These are phyloP conservation scores for Limnephilus lunatus DNA, from an alignment of 2,888 invertebrate genomes.

Conservation along the genomic window DNA sequence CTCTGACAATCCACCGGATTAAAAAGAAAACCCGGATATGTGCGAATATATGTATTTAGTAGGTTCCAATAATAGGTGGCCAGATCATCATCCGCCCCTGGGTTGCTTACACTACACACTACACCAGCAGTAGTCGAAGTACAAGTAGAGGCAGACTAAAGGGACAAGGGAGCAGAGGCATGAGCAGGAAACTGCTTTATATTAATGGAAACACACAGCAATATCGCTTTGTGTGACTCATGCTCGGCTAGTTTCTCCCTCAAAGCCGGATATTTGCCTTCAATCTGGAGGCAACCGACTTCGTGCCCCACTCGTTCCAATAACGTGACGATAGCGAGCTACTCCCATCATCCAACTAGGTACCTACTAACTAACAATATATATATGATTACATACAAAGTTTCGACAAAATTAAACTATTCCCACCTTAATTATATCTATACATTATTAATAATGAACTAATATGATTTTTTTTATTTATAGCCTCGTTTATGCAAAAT, in stretches of 20 bases:
- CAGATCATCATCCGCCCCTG: constrained; percentile 12
- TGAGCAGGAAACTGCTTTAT: constrained; percentile 55
- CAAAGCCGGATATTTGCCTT: constrained; percentile 59
- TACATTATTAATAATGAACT: too few species aligned
- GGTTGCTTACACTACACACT: background rate
- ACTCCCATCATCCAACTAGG: background rate
- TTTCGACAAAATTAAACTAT: background rate
- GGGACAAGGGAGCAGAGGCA: background rate
- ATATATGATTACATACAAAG: background rate
- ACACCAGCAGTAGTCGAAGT: background rate
- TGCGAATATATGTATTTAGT: background rate
- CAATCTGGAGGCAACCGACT: constrained; percentile 40
- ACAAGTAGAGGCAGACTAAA: background rate
- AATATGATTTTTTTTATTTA: too few species aligned
- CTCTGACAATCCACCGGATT: background rate
- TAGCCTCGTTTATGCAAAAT: too few species aligned
- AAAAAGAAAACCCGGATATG: background rate
- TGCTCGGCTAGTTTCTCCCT: constrained; percentile 52
- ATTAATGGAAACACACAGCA: constrained; percentile 57
- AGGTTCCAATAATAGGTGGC: background rate
- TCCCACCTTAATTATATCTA: background rate
- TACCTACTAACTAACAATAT: background rate
- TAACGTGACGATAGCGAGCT: constrained; percentile 21
- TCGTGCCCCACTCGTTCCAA: background rate
- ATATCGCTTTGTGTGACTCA: constrained; percentile 57